These are phyloP conservation scores for Anas platyrhynchos DNA, from an alignment of 2,113 vertebrate species.

Conservation along the genomic window DNA sequence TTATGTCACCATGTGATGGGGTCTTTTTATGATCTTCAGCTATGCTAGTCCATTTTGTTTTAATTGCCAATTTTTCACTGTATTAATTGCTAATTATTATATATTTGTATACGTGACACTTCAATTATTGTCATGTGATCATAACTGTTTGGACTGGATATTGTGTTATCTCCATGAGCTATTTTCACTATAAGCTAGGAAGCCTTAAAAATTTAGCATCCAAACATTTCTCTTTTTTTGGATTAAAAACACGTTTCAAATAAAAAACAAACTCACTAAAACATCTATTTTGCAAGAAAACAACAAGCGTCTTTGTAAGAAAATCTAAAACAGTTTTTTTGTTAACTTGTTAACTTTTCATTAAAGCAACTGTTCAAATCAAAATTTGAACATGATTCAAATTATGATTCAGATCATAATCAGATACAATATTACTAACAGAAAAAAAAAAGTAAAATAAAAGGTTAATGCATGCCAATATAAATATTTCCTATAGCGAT, in stretches of 20 bases:
- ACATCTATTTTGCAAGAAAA: not conserved
- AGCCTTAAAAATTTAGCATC: not conserved
- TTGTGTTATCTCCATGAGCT: not conserved
- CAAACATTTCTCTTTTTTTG: not conserved
- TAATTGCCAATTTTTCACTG: constrained; percentile 50
- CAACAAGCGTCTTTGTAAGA: not conserved
- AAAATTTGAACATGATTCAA: not conserved
- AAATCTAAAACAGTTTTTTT: not conserved
- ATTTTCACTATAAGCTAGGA: not conserved
- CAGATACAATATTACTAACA: not conserved
- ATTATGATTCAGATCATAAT: too few relatives aligned
- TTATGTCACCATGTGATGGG: not conserved
- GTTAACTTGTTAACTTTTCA: not conserved
- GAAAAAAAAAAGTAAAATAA: not conserved
- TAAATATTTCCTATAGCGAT: not conserved
- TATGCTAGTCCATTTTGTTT: not conserved
- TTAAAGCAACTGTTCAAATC: not conserved
- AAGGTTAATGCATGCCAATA: not conserved
- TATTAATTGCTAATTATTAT: constrained; percentile 64
- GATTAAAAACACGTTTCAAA: not conserved
- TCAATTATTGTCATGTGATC: constrained; percentile 41
- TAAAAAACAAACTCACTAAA: not conserved
- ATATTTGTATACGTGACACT: constrained; percentile 45
- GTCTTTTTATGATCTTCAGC: not conserved
- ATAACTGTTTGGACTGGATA: not conserved